Evolutionary conservation across 2,113 vertebrate species (phyloP), one percentile per base, ranked within the genome.

Genomic region (Pteruthius melanotis): DNA sequence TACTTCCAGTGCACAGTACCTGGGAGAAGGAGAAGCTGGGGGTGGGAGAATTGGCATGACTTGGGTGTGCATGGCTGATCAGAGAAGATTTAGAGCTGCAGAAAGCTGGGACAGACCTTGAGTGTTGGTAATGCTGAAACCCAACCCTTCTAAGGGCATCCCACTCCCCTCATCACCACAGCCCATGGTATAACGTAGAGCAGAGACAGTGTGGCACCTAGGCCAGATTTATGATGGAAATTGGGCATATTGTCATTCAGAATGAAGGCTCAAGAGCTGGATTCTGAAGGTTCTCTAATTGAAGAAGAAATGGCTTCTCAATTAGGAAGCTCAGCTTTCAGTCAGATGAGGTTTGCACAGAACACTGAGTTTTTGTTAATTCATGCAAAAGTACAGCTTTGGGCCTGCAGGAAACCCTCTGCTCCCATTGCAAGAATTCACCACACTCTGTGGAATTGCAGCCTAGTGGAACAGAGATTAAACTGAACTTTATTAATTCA

Each of bases 281-380:
- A 66, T 81, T 83, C 40, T 72, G 64, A 88, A 80, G 57, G 57
- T 56, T 90, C 75, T 86, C 24, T 89, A 66, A 77, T 16, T 86
- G 71, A 60, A 40, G 18, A 31, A 40, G 56, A 75, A 76, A 90
- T 37, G 47, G 59, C 45, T 86, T 78, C 79, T 95, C 49, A 47
- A 9, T 65, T 83, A 91, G 45, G 33, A 91, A 97, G 87, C 81
- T 95, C 83, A 86, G 60, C 35, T 89, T 94, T 75, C 91, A 95
- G 63, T 82, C 91, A 94, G n/a, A 65, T 66, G 80, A 93, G 75
- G 90, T 93, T 96, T 96, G 87, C 81, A 88, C 40, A 94, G 80
- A 95, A 95, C 82, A 90, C 85, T 92, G 94, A 81, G 84, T 70
- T 91, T 90, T 81, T 93, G 76, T 91, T 93, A 94, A 95, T 97